Evolutionary conservation across 2,888 invertebrate species (phyloP), one percentile per base, ranked within the genome.

Genomic region (Adineta ricciae): DNA sequence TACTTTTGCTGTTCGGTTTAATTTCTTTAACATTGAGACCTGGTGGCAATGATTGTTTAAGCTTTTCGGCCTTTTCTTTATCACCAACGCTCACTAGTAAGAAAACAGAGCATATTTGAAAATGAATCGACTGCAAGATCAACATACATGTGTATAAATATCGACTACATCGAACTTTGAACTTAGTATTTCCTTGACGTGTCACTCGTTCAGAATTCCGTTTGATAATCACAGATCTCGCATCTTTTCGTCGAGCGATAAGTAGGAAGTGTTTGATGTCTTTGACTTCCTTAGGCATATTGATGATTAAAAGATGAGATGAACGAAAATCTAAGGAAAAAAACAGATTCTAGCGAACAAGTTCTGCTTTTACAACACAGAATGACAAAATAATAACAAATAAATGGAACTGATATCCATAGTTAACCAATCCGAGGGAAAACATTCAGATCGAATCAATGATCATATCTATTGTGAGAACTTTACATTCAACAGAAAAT

Each of bases 211-310:
- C 14, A 27, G 36, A n/a, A 73, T 38, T 46, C 49, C 78, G 78
- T 78, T 78, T 78, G 14, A 78, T 78, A 19, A 21, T 78, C 8
- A 78, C 78, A 8, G 78, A 85, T 84, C 56, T 96, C 85, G 99
- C 98, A 92, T 99, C 99, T 92, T 97, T 95, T 92, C 98, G 94
- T 89, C 98, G 94, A 83, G 98, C 98, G 89, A 95, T 97, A 89
- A 99, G 92, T 86, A 99, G 93, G 92, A 99, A 99, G 91, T 99
- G 97, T 91, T 99, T 99, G 89, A 99, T 99, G 92, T 99, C 99
- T 91, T 95, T 96, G 88, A 99, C 96, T 94, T 99, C 96, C 90
- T 96, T 94, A 88, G 99, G 99, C 99, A 90, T 89, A 5, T 38
- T 52, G 38, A 64, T 32, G 32, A 2, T 14, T 2, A 64, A 19